Percentiles rank a stretch among this genome's conserved stretches.
These are phyloP conservation scores for Oreochromis mossambicus DNA, from an alignment of 2,797 vertebrate species.

Conservation along the genomic window DNA sequence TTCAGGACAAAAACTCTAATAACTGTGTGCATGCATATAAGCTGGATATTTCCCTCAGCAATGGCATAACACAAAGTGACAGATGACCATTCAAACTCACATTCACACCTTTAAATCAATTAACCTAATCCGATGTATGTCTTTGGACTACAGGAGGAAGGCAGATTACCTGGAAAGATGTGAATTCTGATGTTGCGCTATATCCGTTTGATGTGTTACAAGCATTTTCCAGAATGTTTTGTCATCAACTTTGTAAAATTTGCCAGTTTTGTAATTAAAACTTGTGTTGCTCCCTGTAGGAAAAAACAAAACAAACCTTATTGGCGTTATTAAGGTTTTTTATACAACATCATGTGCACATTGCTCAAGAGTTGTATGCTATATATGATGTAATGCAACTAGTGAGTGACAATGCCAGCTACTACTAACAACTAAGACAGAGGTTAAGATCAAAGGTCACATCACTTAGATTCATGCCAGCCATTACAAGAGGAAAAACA, in stretches of 20 bases:
- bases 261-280: neutral
- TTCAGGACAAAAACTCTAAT: neutral
- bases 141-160: neutral
- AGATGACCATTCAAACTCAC: neutral
- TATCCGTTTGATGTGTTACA: neutral
- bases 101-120: neutral
- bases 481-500: rapidly evolving
- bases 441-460: neutral
- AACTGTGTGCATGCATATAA: neutral
- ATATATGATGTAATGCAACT: neutral
- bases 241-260: neutral
- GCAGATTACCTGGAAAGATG: neutral
- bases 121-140: neutral
- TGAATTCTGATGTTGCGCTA: neutral
- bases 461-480: neutral
- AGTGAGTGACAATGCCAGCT: rapidly evolving
- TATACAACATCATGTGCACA: neutral
- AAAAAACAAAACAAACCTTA: neutral
- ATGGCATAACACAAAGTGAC: neutral
- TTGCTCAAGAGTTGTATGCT: neutral
- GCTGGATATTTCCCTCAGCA: neutral
- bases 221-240: neutral
- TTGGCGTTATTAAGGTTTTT: neutral
- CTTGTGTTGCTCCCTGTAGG: neutral
- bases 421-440: neutral